Conservation (phyloP, 2,888 invertebrate genomes). For the Synergus umbraculus region DNA sequence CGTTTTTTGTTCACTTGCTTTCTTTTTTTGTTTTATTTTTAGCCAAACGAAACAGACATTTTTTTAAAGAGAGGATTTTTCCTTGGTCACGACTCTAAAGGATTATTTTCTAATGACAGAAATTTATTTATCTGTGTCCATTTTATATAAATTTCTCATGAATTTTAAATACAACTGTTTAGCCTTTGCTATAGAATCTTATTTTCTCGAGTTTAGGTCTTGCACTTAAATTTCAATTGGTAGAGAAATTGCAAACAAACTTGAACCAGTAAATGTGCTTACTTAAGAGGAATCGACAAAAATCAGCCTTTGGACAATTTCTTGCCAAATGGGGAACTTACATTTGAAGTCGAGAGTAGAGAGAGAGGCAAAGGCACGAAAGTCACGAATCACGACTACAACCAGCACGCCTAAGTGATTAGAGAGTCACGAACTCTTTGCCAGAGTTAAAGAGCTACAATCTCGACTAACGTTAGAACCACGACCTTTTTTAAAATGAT, state of each 20-base stretch:
- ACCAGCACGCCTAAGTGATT: slow-evolving; percentile 59
- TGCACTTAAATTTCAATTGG: too few relatives aligned
- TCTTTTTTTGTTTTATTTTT: background rate
- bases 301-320: background rate
- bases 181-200: background rate
- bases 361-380: slow-evolving; percentile 50
- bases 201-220: too few relatives aligned
- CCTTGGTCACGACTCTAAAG: background rate
- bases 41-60: slow-evolving; percentile 11
- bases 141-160: background rate
- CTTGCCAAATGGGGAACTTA: slow-evolving; percentile 8
- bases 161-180: background rate
- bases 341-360: slow-evolving; percentile 24
- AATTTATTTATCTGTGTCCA: background rate
- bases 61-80: background rate
- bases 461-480: background rate
- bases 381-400: slow-evolving; percentile 63
- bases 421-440: slow-evolving; percentile 31
- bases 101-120: background rate
- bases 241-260: background rate
- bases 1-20: slow-evolving; percentile 13
- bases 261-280: slow-evolving; percentile 21
- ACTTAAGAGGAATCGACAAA: slow-evolving; percentile 15
- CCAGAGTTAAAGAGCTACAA: slow-evolving; percentile 29
- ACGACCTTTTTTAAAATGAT: background rate